Conservation (phyloP, 2,113 vertebrate genomes). For the Rana temporaria region DNA sequence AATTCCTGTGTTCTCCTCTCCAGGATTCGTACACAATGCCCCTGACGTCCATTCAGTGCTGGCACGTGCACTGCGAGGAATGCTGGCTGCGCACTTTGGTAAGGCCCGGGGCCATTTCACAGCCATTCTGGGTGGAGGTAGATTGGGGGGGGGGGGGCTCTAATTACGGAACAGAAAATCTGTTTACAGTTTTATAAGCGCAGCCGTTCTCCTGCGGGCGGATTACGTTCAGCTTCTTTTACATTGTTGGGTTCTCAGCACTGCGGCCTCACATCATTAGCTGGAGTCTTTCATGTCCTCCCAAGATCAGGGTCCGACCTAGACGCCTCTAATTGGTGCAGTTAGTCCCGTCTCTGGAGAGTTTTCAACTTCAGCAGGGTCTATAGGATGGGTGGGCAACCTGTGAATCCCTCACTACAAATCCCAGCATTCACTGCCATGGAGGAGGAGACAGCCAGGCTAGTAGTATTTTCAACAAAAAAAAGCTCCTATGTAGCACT, state of each 20-base stretch:
- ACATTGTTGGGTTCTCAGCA: background rate
- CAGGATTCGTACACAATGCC: slow-evolving; percentile 98
- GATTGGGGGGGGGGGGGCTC: background rate
- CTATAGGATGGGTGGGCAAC: background rate
- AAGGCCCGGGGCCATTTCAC: slow-evolving; percentile 62
- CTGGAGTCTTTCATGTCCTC: background rate
- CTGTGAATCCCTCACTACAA: no score
- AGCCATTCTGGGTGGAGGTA: background rate
- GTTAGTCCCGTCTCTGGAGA: background rate
- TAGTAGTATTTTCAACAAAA: no score
- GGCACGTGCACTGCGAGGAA: slow-evolving; percentile 99
- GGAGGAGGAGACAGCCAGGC: no score
- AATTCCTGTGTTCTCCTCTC: slow-evolving; percentile 62
- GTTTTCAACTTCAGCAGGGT: background rate
- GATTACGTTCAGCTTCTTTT: background rate
- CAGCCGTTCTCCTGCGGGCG: background rate
- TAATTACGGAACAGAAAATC: slow-evolving; percentile 15
- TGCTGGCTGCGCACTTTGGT: slow-evolving; percentile 99
- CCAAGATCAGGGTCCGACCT: no score
- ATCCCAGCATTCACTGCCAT: no score
- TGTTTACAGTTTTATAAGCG: slow-evolving; percentile 11
- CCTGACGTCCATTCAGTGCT: slow-evolving; percentile 98
- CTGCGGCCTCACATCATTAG: slow-evolving; percentile 2
- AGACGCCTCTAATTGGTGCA: background rate
- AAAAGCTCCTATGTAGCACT: no score